Percentiles rank a stretch among this genome's conserved stretches.
phyloP scores from a whole-genome alignment of 2,888 invertebrate species.

The Ariolimax columbianus region DNA sequence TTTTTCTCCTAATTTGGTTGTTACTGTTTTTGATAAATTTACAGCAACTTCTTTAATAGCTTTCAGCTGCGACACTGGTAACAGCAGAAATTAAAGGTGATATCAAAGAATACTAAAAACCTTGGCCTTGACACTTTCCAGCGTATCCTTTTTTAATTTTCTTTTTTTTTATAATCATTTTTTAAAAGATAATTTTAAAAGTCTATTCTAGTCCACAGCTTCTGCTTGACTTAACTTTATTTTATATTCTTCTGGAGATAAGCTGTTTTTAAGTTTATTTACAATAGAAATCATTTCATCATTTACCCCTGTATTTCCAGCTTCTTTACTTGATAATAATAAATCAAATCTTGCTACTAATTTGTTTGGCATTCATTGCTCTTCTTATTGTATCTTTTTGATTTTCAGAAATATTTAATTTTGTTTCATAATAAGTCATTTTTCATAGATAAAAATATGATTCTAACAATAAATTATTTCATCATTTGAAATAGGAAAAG shows the following conservation, averaged over 20 bases:
- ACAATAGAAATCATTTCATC: not conserved
- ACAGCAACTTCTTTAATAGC: slow-evolving; percentile 1
- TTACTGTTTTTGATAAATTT: slow-evolving; percentile 9
- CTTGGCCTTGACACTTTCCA: not conserved
- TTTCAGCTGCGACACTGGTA: not conserved
- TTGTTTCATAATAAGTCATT: no score
- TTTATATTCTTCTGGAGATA: slow-evolving; percentile 1
- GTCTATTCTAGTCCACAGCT: not conserved
- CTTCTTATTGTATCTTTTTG: no score
- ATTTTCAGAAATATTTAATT: no score
- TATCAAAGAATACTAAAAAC: not conserved
- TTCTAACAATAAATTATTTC: no score
- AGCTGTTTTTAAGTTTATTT: not conserved
- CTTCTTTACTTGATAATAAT: not conserved
- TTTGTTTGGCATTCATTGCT: no score
- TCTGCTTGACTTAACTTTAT: not conserved
- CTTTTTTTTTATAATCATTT: not conserved
- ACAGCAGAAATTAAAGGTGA: not conserved
- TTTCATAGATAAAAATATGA: no score
- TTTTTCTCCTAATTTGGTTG: slow-evolving; percentile 14
- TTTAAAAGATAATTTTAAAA: not conserved
- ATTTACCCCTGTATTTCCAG: not conserved
- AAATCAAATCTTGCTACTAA: not conserved
- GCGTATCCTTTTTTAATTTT: not conserved
- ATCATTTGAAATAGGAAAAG: no score